Percentiles rank a stretch among this genome's conserved stretches.
Conservation (phyloP, 2,797 vertebrate genomes). For the Gallirallus australis region DNA sequence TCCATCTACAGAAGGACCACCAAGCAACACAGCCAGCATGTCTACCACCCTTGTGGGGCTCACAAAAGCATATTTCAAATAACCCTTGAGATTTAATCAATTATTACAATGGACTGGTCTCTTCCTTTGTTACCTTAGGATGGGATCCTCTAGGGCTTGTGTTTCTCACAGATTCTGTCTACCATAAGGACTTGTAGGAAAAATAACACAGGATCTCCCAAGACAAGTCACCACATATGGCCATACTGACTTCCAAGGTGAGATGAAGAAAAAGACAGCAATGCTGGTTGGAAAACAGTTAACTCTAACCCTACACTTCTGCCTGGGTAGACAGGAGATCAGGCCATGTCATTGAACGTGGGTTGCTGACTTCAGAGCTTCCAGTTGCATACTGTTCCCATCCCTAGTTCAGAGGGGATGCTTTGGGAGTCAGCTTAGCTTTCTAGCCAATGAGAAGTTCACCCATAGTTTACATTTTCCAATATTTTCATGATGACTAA, state of each 20-base stretch:
- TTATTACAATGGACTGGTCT: neutral
- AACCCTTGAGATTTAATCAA: neutral
- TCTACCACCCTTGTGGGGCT: neutral
- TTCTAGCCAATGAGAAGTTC: slow-evolving; percentile 8
- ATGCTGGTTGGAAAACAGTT: neutral
- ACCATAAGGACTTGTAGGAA: neutral
- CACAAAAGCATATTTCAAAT: neutral
- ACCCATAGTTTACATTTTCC: slow-evolving; percentile 16
- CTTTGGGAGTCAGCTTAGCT: neutral
- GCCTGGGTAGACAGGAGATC: neutral
- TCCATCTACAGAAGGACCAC: neutral
- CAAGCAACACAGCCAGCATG: neutral
- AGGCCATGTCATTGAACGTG: neutral
- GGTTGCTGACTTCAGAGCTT: neutral
- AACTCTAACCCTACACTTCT: neutral
- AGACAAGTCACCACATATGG: rapidly evolving
- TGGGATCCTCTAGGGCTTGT: neutral
- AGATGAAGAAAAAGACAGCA: neutral
- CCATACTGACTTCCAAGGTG: neutral
- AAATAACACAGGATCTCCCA: neutral
- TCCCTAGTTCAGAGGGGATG: neutral
- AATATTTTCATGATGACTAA: slow-evolving; percentile 36
- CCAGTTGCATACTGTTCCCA: neutral
- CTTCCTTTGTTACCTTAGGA: neutral
- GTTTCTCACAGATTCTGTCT: neutral